Evolutionary conservation across 2,888 invertebrate genomes (phyloP).

Genomic region (Ganaspis brasiliensis): DNA sequence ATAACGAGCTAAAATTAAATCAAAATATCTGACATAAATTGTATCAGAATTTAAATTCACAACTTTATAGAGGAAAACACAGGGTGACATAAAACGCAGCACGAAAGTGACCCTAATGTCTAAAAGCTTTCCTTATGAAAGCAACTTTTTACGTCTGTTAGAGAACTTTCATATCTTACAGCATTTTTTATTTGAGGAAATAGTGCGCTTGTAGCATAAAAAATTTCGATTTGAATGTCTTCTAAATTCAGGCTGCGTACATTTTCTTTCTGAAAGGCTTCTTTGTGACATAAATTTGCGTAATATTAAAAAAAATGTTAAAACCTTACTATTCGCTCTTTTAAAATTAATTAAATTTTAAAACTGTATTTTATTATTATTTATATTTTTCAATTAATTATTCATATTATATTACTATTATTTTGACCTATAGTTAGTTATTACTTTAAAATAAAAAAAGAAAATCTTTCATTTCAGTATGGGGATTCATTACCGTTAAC

Average conservation of each 20-base stretch:
- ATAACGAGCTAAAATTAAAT: not conserved
- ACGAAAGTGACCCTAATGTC: constrained; percentile 10
- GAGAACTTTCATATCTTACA: constrained; percentile 11
- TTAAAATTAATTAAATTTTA: too few relatives aligned
- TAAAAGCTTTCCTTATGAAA: constrained; percentile 20
- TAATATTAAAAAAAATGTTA: too few relatives aligned
- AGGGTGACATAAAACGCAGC: not conserved
- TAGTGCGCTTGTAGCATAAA: not conserved
- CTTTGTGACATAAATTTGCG: too few relatives aligned
- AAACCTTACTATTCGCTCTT: too few relatives aligned
- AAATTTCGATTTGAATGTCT: constrained; percentile 13
- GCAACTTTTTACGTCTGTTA: constrained; percentile 15
- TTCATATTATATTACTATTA: too few relatives aligned
- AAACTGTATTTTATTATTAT: too few relatives aligned
- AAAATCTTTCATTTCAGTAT: too few relatives aligned
- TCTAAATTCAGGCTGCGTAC: constrained; percentile 6
- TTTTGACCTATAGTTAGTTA: too few relatives aligned
- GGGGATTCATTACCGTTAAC: too few relatives aligned
- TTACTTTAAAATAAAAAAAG: too few relatives aligned
- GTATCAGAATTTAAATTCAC: not conserved
- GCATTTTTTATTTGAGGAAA: not conserved
- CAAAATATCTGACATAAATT: not conserved
- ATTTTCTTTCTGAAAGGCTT: too few relatives aligned
- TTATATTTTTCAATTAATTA: too few relatives aligned
- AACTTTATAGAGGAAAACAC: not conserved